Percentiles rank a stretch among this genome's conserved stretches.
Conservation (phyloP, 2,113 vertebrate species). For the Butorides virescens region DNA sequence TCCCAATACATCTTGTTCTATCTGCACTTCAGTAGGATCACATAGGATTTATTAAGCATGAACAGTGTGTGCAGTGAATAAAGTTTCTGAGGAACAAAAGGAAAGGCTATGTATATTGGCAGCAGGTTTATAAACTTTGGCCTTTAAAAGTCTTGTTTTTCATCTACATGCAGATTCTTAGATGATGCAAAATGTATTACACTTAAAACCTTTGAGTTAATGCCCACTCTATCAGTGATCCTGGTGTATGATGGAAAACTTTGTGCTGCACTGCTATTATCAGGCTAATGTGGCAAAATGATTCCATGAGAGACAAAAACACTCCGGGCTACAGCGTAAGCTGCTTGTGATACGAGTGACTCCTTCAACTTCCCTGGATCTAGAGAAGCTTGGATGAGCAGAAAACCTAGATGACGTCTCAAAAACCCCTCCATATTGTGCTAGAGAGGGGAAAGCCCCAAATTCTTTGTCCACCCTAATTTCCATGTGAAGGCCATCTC, state of each 20-base stretch:
- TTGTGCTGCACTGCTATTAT: neutral
- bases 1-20: neutral
- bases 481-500: neutral
- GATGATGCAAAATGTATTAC: neutral
- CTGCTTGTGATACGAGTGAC: neutral
- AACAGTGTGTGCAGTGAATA: neutral
- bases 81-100: neutral
- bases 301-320: neutral
- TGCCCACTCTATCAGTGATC: neutral
- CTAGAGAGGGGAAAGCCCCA: neutral
- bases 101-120: neutral
- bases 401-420: neutral
- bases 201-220: neutral
- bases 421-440: accelerated
- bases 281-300: neutral
- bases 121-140: neutral
- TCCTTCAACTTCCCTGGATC: neutral
- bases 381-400: neutral
- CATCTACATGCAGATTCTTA: neutral
- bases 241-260: neutral
- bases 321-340: accelerated
- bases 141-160: neutral
- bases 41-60: neutral
- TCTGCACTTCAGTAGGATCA: neutral
- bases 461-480: neutral